Evolutionary conservation across 2,113 vertebrate genomes (phyloP), one percentile per base, ranked within the genome.

Genomic region (Aramus guarauna): DNA sequence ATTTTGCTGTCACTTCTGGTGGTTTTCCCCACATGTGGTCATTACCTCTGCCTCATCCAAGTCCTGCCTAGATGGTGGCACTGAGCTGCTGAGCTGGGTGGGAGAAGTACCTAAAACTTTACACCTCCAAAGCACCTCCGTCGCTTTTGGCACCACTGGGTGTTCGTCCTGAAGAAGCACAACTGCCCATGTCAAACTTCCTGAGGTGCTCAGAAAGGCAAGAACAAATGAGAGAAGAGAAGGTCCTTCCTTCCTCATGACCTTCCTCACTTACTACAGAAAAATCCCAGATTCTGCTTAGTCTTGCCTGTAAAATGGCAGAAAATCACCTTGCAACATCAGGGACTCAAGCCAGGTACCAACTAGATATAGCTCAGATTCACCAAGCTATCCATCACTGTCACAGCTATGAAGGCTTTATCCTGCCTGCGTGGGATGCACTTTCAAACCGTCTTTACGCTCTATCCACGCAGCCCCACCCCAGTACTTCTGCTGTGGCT

Each of bases 241-340:
- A 87, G 64, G 89, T 72, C 71, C 32, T 90, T 72, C 76, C 48
- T 89, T 64, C 73, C 39, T 87, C 17, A 1, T 81, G 80, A 92
- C 88, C 76, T 94, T 91, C 53, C 83, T 94, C 48, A 16, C 69
- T 94, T 64, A 16, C 6, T 56, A 21, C 3, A 62, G 88, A 73
- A 94, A 80, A 95, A 89, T 34, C 39, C 63, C 86, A 82, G 50
- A 50, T 85, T 85, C 88, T 94, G 69, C 62, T 81, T 75, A 87
- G 73, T n/a, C 83, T 92, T 94, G 77, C 84, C 74, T 68, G 58
- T 69, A 50, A 76, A 91, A 95, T 89, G 93, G 91, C 94, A 95
- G 84, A 82, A 81, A 95, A 95, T 97, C 92, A 95, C 96, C 89
- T 97, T 92, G 84, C 94, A 90, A 85, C 91, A 69, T 89, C 93